Conservation (phyloP, 2,113 vertebrate species). For the Accipiter cooperii region DNA sequence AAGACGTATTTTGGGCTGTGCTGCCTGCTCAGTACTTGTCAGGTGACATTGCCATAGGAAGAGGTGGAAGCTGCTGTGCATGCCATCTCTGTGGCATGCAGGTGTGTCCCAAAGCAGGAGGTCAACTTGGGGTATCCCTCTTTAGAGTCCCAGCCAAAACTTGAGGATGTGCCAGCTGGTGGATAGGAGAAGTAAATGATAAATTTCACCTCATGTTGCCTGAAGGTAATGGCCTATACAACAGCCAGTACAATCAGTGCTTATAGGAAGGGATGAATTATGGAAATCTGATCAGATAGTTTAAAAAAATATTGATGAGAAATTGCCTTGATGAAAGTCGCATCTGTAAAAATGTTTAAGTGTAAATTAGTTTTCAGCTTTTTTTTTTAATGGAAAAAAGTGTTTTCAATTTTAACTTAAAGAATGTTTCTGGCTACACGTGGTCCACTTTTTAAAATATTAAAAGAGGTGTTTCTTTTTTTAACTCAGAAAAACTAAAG, state of each 20-base stretch:
- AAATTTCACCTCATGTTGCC: not conserved
- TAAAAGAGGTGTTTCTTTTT: not conserved
- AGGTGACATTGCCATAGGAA: not conserved
- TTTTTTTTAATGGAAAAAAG: not conserved
- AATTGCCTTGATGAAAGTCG: not conserved
- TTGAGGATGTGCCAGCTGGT: not conserved
- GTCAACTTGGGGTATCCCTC: accelerated
- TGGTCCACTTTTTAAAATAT: not conserved
- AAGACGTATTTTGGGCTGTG: not conserved
- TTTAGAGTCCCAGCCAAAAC: not conserved
- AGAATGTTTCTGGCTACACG: not conserved
- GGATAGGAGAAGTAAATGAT: not conserved
- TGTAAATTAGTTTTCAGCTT: not conserved
- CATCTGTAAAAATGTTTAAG: not conserved
- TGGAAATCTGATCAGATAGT: not conserved
- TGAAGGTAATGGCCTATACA: not conserved
- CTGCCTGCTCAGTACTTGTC: not conserved
- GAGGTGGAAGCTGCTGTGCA: not conserved
- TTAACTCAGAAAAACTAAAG: not conserved
- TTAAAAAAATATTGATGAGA: not conserved
- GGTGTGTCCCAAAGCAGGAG: not conserved
- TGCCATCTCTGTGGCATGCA: not conserved
- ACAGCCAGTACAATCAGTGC: not conserved
- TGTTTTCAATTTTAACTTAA: not conserved
- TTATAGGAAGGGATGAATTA: not conserved